Evolutionary conservation across 2,113 vertebrate genomes (phyloP).

Genomic region (Sminthopsis crassicaudata): DNA sequence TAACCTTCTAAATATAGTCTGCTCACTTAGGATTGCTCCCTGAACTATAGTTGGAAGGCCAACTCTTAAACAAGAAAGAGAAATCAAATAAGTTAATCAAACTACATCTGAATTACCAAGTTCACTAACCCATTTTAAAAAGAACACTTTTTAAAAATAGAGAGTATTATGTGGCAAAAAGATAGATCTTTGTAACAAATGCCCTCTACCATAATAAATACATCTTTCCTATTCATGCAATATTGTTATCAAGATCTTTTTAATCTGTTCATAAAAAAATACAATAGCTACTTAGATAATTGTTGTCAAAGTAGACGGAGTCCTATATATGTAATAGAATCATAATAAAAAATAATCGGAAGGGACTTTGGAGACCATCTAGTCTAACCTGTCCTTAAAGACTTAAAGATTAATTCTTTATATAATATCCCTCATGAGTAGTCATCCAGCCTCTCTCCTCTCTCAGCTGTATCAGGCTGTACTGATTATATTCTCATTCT

Average conservation of each 20-base stretch:
- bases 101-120: not conserved
- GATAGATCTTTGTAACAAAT: not conserved
- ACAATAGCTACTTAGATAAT: not conserved
- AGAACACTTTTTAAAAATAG: not conserved
- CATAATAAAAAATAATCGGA: not conserved
- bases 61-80: not conserved
- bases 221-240: not conserved
- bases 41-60: not conserved
- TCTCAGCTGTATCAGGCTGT: not conserved
- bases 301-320: not conserved
- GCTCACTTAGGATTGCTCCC: not conserved
- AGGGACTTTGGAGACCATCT: not conserved
- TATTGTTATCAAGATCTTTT: not conserved
- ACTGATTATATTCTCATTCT: not conserved
- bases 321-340: not conserved
- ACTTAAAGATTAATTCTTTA: not conserved
- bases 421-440: not conserved
- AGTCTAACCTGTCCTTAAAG: not conserved
- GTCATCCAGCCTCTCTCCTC: not conserved
- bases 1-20: not conserved
- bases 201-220: not conserved
- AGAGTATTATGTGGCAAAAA: not conserved
- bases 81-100: not conserved
- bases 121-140: not conserved
- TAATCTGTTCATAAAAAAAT: not conserved